Conservation (phyloP, 2,888 invertebrate genomes). For the Rhagium mordax region DNA sequence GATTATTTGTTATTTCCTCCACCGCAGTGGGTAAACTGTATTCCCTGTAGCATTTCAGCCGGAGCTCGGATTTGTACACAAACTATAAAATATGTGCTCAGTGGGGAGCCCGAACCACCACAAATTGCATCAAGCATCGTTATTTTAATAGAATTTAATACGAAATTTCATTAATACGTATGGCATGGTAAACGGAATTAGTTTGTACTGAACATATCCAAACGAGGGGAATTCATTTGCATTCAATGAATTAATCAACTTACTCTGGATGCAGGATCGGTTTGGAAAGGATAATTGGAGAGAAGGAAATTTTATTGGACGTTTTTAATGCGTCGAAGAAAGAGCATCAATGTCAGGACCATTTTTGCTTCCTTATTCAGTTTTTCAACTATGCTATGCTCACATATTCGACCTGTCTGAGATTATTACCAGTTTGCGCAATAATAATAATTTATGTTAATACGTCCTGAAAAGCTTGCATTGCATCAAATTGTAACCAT, state of each 20-base stretch:
- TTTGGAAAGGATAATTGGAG: slow-evolving; percentile 2
- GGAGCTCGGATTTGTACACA: slow-evolving; percentile 33
- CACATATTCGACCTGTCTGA: not conserved
- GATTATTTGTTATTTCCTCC: slow-evolving; percentile 37
- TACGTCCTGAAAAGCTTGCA: not conserved
- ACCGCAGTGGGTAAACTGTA: slow-evolving; percentile 37
- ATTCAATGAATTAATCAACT: slow-evolving; percentile 18
- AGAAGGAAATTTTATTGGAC: too few relatives aligned
- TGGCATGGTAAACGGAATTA: slow-evolving; percentile 24
- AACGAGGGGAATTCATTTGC: not conserved
- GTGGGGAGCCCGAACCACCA: slow-evolving; percentile 32
- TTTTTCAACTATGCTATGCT: too few relatives aligned
- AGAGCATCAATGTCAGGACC: too few relatives aligned
- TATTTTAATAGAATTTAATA: slow-evolving; percentile 32
- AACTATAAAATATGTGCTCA: slow-evolving; percentile 33
- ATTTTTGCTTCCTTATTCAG: too few relatives aligned
- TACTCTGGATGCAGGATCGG: not conserved
- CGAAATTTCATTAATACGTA: slow-evolving; percentile 32
- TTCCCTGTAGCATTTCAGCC: slow-evolving; percentile 29
- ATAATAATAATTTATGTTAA: slow-evolving; percentile 6
- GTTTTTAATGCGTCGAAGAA: too few relatives aligned
- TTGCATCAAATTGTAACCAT: slow-evolving; percentile 2
- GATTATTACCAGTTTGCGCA: not conserved
- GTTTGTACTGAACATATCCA: not conserved
- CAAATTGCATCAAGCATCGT: slow-evolving; percentile 38